Evolutionary conservation across 2,888 invertebrate species (phyloP).

Genomic region (Anticlea derivata): DNA sequence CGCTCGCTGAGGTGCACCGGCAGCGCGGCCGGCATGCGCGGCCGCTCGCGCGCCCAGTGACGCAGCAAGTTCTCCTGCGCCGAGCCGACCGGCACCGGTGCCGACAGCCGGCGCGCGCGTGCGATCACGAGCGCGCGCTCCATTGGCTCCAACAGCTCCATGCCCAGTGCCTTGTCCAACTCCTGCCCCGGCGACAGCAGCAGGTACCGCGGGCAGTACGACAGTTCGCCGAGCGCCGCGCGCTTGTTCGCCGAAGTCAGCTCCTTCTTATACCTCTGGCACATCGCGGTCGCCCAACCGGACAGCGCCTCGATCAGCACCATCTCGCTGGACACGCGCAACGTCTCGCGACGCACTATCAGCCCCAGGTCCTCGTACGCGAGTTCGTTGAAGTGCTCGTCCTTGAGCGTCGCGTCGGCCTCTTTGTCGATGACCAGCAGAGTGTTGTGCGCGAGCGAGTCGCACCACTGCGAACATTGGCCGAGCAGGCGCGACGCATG

Average conservation of each 20-base stretch:
- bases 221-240: conserved; percentile 74
- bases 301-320: conserved; percentile 86
- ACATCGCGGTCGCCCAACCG: conserved; percentile 75
- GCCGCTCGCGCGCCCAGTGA: conserved; percentile 72
- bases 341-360: conserved; percentile 87
- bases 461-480: conserved; percentile 80
- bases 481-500: conserved; percentile 68
- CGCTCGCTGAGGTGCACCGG: conserved; percentile 74
- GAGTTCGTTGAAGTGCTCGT: conserved; percentile 82
- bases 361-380: conserved; percentile 85
- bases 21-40: conserved; percentile 66
- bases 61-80: conserved; percentile 73
- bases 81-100: conserved; percentile 73
- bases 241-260: conserved; percentile 73
- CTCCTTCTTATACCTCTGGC: conserved; percentile 72
- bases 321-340: conserved; percentile 86
- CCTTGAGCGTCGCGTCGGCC: conserved; percentile 67
- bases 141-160: conserved; percentile 75
- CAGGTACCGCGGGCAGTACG: conserved; percentile 87
- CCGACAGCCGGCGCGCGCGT: conserved; percentile 68
- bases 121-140: conserved; percentile 73
- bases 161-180: conserved; percentile 85
- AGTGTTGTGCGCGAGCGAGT: conserved; percentile 87
- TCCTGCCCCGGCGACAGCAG: conserved; percentile 85
- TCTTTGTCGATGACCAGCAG: conserved; percentile 79